Conservation (phyloP, 1,140 invertebrate genomes). For the Pararge aegeria region DNA sequence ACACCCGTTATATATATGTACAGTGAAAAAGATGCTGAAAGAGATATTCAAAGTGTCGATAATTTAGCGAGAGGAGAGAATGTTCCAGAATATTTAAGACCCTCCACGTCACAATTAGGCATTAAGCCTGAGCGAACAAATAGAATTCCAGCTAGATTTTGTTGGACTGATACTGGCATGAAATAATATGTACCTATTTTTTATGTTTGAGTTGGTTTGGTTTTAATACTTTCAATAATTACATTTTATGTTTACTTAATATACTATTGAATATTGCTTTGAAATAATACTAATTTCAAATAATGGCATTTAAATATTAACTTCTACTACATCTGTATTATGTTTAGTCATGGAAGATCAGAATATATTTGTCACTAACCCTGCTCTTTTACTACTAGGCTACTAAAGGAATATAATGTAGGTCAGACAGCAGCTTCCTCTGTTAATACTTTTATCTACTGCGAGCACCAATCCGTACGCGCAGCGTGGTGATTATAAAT, state of each 20-base stretch:
- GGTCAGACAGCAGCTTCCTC: too few species aligned
- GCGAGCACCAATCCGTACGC: too few species aligned
- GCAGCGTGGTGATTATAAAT: too few species aligned
- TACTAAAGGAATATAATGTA: too few species aligned
- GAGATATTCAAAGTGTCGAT: slow-evolving; percentile 25
- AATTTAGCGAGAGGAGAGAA: slow-evolving; percentile 46
- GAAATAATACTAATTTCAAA: too few species aligned
- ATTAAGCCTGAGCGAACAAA: slow-evolving; percentile 40
- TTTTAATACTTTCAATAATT: slow-evolving; percentile 4
- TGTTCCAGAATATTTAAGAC: slow-evolving; percentile 23
- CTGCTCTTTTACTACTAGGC: too few species aligned
- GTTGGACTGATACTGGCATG: slow-evolving; percentile 56
- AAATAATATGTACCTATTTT: slow-evolving; percentile 15
- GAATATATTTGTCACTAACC: too few species aligned
- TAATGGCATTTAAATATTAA: too few species aligned
- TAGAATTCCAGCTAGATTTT: slow-evolving; percentile 57
- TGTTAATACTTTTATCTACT: too few species aligned
- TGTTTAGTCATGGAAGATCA: too few species aligned
- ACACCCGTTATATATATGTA: slow-evolving; percentile 19
- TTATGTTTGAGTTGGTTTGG: slow-evolving; percentile 3
- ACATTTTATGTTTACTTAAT: background rate
- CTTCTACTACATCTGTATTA: too few species aligned
- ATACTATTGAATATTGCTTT: background rate
- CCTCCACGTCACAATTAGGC: slow-evolving; percentile 28
- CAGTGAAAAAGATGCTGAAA: slow-evolving; percentile 18